Evolutionary conservation across 1,140 invertebrate species (phyloP).

Genomic region (Agrypnia vestita): DNA sequence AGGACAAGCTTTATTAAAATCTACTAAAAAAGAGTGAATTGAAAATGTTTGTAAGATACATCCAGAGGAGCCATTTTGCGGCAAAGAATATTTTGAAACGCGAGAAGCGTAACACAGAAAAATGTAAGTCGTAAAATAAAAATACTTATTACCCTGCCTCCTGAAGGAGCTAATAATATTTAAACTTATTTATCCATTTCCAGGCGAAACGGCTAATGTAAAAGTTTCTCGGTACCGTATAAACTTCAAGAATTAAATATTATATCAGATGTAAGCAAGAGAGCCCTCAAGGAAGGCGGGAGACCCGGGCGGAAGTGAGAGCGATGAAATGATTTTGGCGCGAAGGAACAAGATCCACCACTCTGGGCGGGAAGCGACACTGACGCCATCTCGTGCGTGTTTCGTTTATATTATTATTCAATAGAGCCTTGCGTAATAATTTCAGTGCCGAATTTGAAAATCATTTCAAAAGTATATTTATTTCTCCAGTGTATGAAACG

Average conservation of each 20-base stretch:
- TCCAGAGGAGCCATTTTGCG: too few species aligned
- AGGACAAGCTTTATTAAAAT: too few species aligned
- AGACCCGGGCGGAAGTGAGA: constrained; percentile 32
- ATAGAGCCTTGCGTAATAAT: too few species aligned
- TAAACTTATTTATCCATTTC: constrained; percentile 60
- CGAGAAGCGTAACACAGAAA: background rate
- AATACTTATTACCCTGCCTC: background rate
- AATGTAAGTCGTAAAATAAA: constrained; percentile 32
- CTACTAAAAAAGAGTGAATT: too few species aligned
- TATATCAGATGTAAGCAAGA: constrained; percentile 45
- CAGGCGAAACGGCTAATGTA: constrained; percentile 56
- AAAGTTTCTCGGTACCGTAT: constrained; percentile 52
- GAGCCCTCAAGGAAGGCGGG: constrained; percentile 10
- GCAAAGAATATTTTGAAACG: background rate
- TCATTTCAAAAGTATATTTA: too few species aligned
- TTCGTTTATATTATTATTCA: constrained; percentile 28
- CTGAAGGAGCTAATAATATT: constrained; percentile 52
- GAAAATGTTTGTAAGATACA: too few species aligned
- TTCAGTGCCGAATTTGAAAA: too few species aligned
- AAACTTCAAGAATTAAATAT: constrained; percentile 55
- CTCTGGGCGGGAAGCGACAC: constrained; percentile 35
- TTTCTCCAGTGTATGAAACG: too few species aligned
- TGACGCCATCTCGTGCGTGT: constrained; percentile 34
- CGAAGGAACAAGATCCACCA: constrained; percentile 53
- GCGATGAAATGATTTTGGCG: constrained; percentile 55